These are phyloP conservation scores for Pristiophorus japonicus DNA, from an alignment of 2,113 vertebrate genomes.

Conservation along the genomic window DNA sequence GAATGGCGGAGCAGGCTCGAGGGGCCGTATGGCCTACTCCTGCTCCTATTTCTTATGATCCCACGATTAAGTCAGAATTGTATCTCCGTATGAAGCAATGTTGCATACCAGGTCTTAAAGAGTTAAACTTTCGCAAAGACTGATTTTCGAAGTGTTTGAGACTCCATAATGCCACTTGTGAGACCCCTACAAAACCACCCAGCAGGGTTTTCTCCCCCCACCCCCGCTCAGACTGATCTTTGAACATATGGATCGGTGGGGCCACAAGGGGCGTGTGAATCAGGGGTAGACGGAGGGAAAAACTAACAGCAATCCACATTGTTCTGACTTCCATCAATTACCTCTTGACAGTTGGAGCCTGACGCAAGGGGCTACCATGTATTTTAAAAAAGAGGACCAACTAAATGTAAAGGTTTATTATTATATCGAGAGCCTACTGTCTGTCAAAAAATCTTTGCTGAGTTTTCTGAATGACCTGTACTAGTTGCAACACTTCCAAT, in stretches of 20 bases:
- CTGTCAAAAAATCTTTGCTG: background rate
- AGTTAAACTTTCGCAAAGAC: background rate
- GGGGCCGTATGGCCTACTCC: too few relatives aligned
- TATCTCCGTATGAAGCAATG: too few relatives aligned
- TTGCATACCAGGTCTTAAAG: background rate
- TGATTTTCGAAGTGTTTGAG: background rate
- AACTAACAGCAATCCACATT: background rate
- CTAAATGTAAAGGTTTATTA: background rate
- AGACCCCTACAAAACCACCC: background rate
- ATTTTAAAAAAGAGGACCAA: background rate
- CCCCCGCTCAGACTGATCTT: background rate
- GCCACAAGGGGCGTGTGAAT: background rate
- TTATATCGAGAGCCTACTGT: background rate
- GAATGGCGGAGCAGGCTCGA: too few relatives aligned
- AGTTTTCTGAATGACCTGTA: background rate
- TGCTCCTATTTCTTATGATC: too few relatives aligned
- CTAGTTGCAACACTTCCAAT: background rate
- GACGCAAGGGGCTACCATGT: background rate
- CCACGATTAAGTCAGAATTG: too few relatives aligned
- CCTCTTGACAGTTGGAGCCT: background rate
- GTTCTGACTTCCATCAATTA: background rate
- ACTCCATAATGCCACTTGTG: background rate
- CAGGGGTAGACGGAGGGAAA: background rate
- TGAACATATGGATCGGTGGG: background rate
- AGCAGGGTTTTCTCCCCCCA: background rate